Conservation (phyloP, 2,888 invertebrate genomes). For the Acanthosepion esculentum region DNA sequence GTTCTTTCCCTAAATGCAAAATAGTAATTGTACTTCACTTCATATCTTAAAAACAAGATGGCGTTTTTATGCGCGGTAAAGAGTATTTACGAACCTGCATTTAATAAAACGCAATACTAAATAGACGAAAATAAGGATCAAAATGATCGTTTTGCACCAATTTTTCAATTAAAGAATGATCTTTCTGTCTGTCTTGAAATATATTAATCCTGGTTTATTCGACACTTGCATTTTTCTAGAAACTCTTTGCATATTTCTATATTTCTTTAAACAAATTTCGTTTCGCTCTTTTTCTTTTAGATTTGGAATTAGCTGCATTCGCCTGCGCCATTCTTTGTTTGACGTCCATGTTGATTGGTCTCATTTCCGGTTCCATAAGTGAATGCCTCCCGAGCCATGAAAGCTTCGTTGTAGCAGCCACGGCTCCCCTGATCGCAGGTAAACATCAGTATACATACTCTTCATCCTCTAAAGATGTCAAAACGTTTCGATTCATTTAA, state of each 20-base stretch:
- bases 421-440: slow-evolving; percentile 58
- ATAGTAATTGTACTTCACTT: no score
- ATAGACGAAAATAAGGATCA: no score
- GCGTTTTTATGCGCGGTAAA: no score
- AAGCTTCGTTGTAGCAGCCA: slow-evolving; percentile 55
- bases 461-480: background rate
- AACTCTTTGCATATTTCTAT: background rate
- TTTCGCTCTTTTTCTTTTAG: slow-evolving; percentile 50
- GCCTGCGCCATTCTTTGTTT: slow-evolving; percentile 58
- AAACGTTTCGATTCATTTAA: background rate
- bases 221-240: no score
- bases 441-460: background rate
- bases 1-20: no score
- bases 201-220: no score
- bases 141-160: no score
- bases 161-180: no score
- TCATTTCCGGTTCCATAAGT: slow-evolving; percentile 55
- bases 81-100: no score
- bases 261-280: background rate
- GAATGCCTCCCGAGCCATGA: slow-evolving; percentile 51
- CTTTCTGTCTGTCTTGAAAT: no score
- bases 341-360: slow-evolving; percentile 54
- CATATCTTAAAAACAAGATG: no score
- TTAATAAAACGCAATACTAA: no score
- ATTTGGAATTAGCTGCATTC: slow-evolving; percentile 57